These are phyloP conservation scores for Austrofundulus limnaeus DNA, from an alignment of 2,113 vertebrate species.

Conservation along the genomic window DNA sequence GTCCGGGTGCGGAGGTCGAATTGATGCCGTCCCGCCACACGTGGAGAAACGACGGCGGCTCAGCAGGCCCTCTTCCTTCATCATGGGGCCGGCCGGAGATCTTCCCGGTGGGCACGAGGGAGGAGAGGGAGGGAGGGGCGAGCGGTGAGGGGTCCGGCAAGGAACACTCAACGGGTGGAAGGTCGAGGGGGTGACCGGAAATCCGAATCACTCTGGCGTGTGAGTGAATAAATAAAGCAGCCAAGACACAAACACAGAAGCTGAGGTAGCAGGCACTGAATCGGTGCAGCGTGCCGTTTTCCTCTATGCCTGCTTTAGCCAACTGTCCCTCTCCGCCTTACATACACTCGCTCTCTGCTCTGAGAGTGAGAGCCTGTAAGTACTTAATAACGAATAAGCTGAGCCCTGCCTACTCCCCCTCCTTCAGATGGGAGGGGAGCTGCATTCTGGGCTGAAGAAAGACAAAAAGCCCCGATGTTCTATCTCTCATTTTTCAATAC, in stretches of 20 bases:
- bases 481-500: slow-evolving; percentile 32
- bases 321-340: slow-evolving; percentile 37
- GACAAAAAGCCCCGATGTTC: slow-evolving; percentile 30
- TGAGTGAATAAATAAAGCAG: slow-evolving; percentile 19
- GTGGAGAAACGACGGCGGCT: slow-evolving; percentile 92
- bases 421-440: slow-evolving; percentile 57
- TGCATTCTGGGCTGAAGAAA: slow-evolving; percentile 37
- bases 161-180: slow-evolving; percentile 32
- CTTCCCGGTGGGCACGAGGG: slow-evolving; percentile 31
- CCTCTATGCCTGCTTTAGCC: slow-evolving; percentile 36
- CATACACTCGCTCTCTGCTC: slow-evolving; percentile 25
- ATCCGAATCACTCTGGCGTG: slow-evolving; percentile 61
- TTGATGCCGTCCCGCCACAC: slow-evolving; percentile 84
- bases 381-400: slow-evolving; percentile 59
- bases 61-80: slow-evolving; percentile 90
- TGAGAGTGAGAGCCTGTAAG: slow-evolving; percentile 50
- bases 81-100: slow-evolving; percentile 72
- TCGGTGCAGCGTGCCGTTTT: slow-evolving; percentile 11
- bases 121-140: background rate
- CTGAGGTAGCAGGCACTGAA: slow-evolving; percentile 44
- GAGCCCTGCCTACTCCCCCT: slow-evolving; percentile 62
- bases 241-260: slow-evolving; percentile 16
- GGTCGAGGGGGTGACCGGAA: slow-evolving; percentile 12
- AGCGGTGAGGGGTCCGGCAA: slow-evolving; percentile 7
- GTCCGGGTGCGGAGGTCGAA: slow-evolving; percentile 85